Evolutionary conservation across 2,113 vertebrate genomes (phyloP).

Genomic region (Ochotona princeps): DNA sequence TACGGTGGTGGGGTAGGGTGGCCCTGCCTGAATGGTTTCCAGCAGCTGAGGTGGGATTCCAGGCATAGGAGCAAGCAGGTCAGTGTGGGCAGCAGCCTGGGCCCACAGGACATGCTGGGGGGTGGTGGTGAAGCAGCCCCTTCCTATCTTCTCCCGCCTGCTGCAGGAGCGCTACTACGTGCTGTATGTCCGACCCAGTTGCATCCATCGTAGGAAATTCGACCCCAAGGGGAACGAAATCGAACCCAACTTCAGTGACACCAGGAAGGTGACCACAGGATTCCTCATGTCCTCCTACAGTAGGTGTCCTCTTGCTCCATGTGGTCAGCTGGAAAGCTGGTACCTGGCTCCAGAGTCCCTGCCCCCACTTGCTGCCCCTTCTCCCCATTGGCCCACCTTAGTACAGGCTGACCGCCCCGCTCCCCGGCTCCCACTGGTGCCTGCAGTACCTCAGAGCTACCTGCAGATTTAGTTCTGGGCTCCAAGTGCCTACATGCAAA

Average conservation of each 20-base stretch:
- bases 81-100: background rate
- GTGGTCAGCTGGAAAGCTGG: background rate
- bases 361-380: background rate
- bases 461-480: background rate
- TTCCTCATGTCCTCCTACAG: constrained; percentile 94
- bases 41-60: background rate
- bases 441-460: background rate
- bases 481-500: background rate
- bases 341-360: background rate
- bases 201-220: constrained; percentile 89
- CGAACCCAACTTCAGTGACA: constrained; percentile 92
- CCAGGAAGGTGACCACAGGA: constrained; percentile 92
- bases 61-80: background rate
- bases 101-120: no score
- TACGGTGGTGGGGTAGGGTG: background rate
- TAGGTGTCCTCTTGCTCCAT: constrained; percentile 81
- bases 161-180: constrained; percentile 89
- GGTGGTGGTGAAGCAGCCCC: no score
- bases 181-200: constrained; percentile 88
- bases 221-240: constrained; percentile 90
- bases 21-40: background rate
- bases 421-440: background rate
- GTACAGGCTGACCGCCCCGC: background rate
- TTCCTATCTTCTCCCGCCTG: background rate
- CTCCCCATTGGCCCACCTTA: background rate